Evolutionary conservation across 2,888 invertebrate genomes (phyloP), one percentile per base, ranked within the genome.

Genomic region (Diarsia rubi): DNA sequence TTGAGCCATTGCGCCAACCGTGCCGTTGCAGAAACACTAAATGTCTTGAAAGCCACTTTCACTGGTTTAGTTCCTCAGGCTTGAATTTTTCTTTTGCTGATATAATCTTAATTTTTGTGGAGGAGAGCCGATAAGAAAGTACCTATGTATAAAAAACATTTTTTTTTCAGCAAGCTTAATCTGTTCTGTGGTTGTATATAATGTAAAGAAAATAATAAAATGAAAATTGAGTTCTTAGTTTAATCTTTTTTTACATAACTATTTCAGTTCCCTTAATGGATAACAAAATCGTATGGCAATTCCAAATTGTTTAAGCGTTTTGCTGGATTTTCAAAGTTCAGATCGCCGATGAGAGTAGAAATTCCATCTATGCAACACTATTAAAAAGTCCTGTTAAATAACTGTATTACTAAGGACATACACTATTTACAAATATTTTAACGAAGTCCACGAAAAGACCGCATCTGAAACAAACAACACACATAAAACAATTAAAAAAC

Each of bases 401-500:
- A 16, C 6, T 24, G 0, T 27, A 16, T 27, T 16, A 8, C 57
- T 1, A 0, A 12, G 4, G 9, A 31, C 59, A 60, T 11, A 37
- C 0, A 4, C 12, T 19, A 0, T 37, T 19, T 19, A 64, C 0
- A 19, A 72, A 27, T 5, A 37, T 37, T 37, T 4, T 5, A 5
- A 37, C 37, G 37, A 37, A 3, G 37, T 37, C 37, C 4, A 4
- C 37, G 6, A 37, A 5, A 37, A 37, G 4, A 37, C 37, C 37
- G 37, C 37, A 37, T 37, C 78, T 79, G 67, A 59, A 78, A 60
- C 31, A 60, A 31, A 60, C 31, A 60, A 8, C 19, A 19, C 1
- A 21, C 11, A 60, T 37, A 12, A 60, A 5, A 37, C 0, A 60
- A 5, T 47, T 47, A 11, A 8, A 16, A 27, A 19, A 54, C 12